Base-by-base conservation (phyloP, 2,113 vertebrate species). In the Rhea americana region DNA sequence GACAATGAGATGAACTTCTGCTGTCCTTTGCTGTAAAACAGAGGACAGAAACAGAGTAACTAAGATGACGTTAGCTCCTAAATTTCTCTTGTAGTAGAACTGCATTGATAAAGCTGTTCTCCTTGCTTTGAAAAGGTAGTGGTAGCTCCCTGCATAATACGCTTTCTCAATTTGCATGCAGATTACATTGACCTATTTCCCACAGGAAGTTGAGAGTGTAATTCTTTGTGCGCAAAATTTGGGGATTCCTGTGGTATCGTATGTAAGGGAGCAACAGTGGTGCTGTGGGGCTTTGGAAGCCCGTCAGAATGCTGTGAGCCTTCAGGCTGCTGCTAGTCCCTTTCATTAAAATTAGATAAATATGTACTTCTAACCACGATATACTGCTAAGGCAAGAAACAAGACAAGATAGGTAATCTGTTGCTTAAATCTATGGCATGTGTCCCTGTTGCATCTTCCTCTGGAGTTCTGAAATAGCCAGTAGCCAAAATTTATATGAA, bases 111-210 rank as follows among this genome's bases (percentile, higher is more conserved):
- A 83, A 93, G 56, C 7, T 50, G 11, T 82, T 83, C 7, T 81
- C 24, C 20, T 63, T 74, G 12, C 73, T 95, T 82, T 1, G 0
- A 91, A 91, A 91, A 83, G 19, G 8, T 41, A 76, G 39, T 75
- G 8, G 25, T 62, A 91, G 77, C 67, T 59, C 91, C 19, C 30
- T 63, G 32, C 35, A 67, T 74, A 86, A 74, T 48, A 81, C 65
- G 8, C 8, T 51, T 87, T 92, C 74, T 65, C 39, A 91, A 61
- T 89, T 92, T 93, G 24, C 51, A 41, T 82, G 37, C 58, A 92
- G 71, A 89, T 92, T 89, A 93, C 92, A 78, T 82, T 84, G 70
- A 87, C 74, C 43, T 87, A 25, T 91, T 95, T 87, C 24, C 78
- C 21, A 18, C 14, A 51, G 71, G 71, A 93, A 85, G 39, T 30